Conservation (phyloP, 1,140 invertebrate species). For the Diachasmimorpha longicaudata region DNA sequence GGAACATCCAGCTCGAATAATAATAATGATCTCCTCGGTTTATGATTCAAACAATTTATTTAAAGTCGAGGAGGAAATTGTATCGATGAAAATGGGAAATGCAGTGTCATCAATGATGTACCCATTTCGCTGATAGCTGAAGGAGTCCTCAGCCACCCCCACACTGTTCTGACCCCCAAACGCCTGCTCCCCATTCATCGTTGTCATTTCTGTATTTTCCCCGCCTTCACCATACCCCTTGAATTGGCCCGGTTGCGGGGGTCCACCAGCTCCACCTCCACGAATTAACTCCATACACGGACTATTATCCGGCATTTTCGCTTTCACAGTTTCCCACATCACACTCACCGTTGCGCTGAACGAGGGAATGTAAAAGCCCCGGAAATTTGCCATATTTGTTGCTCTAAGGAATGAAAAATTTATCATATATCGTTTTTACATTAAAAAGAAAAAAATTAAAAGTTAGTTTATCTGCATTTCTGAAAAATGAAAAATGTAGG, state of each 20-base stretch:
- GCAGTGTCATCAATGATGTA: constrained; percentile 27
- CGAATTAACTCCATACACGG: constrained; percentile 62
- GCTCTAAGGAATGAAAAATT: neutral
- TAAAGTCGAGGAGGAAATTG: neutral
- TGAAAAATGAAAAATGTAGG: neutral
- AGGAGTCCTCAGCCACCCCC: constrained; percentile 57
- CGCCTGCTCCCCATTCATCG: constrained; percentile 63
- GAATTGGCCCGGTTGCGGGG: constrained; percentile 58
- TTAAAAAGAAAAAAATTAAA: neutral
- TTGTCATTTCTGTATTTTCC: constrained; percentile 67
- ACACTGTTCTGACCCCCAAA: constrained; percentile 66
- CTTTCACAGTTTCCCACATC: constrained; percentile 78
- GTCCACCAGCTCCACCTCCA: constrained; percentile 43
- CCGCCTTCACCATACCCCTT: constrained; percentile 60
- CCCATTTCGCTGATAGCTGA: constrained; percentile 60
- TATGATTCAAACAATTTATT: no score
- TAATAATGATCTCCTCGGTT: no score
- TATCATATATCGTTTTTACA: neutral
- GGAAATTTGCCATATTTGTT: constrained; percentile 66
- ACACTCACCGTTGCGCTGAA: constrained; percentile 78
- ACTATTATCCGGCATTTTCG: constrained; percentile 75
- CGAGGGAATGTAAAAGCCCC: constrained; percentile 71
- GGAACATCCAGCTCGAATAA: no score
- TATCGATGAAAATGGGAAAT: neutral
- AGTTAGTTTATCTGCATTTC: neutral